Conservation (phyloP, 2,113 vertebrate genomes). For the Hipposideros armiger region DNA sequence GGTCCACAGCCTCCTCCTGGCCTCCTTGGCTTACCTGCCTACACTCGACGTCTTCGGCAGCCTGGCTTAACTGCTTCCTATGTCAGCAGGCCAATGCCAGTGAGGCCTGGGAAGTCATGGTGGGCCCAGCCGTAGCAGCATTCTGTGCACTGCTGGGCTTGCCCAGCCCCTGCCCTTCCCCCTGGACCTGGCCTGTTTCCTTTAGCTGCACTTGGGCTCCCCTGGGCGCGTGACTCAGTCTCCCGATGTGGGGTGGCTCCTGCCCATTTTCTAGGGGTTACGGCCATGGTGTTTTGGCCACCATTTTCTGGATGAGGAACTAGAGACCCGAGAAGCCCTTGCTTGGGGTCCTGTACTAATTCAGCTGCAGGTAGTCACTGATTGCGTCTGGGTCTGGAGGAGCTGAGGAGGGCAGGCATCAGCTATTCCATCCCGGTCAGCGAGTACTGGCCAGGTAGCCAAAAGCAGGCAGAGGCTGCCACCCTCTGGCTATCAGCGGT, state of each 20-base stretch:
- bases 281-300: not conserved
- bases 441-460: rapidly evolving
- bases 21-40: not conserved
- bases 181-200: not conserved
- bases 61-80: not conserved
- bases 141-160: not conserved
- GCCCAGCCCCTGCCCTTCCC: not conserved
- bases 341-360: not conserved
- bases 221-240: not conserved
- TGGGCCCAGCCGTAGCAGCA: not conserved
- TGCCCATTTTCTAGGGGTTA: not conserved
- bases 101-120: not conserved
- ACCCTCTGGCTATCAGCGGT: slow-evolving; percentile 11
- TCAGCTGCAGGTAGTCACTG: not conserved
- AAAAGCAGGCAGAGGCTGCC: slow-evolving; percentile 18
- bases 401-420: not conserved
- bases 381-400: not conserved
- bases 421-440: rapidly evolving
- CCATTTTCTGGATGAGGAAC: not conserved
- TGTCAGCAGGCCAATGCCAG: not conserved
- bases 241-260: rapidly evolving
- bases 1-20: not conserved
- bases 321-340: not conserved
- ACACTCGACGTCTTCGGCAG: not conserved
- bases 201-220: not conserved